Percentiles rank a stretch among this genome's conserved stretches.
Evolutionary conservation across 2,113 vertebrate species (phyloP).

Genomic region (Hyla sarda): DNA sequence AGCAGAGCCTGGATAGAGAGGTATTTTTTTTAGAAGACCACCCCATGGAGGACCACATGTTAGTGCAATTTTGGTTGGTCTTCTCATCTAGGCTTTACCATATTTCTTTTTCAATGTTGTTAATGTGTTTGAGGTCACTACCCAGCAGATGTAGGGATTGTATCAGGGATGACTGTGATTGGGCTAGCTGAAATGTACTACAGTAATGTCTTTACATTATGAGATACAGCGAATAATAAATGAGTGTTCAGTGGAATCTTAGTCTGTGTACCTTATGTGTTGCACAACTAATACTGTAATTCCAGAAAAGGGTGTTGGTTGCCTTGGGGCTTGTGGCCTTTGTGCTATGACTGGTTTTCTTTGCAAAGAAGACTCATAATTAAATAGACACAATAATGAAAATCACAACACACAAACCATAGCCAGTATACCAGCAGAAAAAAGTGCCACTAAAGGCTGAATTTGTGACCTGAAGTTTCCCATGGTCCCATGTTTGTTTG

Average conservation of each 20-base stretch:
- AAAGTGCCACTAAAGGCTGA: neutral
- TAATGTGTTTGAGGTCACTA: neutral
- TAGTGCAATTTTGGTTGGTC: too few relatives aligned
- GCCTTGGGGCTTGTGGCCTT: slow-evolving; percentile 3
- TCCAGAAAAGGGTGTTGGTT: slow-evolving; percentile 17
- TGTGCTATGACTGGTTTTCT: slow-evolving; percentile 4
- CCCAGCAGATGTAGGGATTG: too few relatives aligned
- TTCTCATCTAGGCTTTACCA: too few relatives aligned
- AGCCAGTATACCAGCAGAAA: neutral
- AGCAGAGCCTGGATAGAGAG: too few relatives aligned
- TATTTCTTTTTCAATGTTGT: too few relatives aligned
- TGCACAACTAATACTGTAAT: neutral
- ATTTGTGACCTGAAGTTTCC: too few relatives aligned
- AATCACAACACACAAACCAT: neutral
- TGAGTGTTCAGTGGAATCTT: neutral
- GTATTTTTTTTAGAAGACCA: too few relatives aligned
- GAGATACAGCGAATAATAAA: neutral
- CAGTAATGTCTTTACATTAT: neutral
- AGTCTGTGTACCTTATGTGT: neutral
- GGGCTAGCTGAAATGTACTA: neutral
- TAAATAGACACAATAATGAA: neutral
- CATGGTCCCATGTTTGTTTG: too few relatives aligned
- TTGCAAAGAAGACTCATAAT: neutral
- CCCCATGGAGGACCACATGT: too few relatives aligned
- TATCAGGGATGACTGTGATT: too few relatives aligned